Conservation (phyloP, 1,140 invertebrate species). For the Drosophila kohkoa region DNA sequence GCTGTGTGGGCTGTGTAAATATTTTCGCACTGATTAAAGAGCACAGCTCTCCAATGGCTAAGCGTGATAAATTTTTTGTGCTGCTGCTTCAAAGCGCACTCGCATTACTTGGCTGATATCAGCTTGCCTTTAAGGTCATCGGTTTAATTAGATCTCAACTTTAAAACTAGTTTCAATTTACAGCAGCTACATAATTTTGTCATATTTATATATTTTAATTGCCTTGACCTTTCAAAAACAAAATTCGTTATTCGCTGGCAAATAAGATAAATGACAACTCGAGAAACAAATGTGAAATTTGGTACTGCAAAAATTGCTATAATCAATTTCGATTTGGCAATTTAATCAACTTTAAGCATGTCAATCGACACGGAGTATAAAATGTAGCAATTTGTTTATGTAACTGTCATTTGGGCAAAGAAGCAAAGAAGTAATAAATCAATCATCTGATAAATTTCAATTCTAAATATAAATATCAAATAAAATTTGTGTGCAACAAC, state of each 20-base stretch:
- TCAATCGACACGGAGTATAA: neutral
- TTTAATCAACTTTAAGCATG: neutral
- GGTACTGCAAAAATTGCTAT: neutral
- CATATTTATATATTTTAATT: neutral
- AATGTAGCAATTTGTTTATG: conserved; percentile 11
- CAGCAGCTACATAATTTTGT: neutral
- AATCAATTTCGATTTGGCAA: neutral
- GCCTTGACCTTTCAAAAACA: neutral
- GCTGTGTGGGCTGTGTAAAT: conserved; percentile 31
- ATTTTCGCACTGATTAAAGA: conserved; percentile 57
- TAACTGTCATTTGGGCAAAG: conserved; percentile 7
- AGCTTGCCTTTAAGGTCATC: conserved; percentile 6
- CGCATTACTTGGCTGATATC: conserved; percentile 11
- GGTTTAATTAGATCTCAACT: conserved; percentile 1
- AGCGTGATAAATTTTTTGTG: conserved; percentile 26
- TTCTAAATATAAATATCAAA: conserved; percentile 20
- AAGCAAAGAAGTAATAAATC: conserved; percentile 13
- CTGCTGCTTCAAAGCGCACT: conserved; percentile 8
- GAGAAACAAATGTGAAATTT: neutral
- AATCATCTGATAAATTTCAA: conserved; percentile 20
- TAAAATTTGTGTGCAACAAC: neutral
- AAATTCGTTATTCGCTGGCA: neutral
- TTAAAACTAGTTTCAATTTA: neutral
- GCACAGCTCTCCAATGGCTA: conserved; percentile 31
- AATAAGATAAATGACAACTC: neutral